phyloP scores from a whole-genome alignment of 2,797 vertebrate species.

The Phataginus tetradactyla region DNA sequence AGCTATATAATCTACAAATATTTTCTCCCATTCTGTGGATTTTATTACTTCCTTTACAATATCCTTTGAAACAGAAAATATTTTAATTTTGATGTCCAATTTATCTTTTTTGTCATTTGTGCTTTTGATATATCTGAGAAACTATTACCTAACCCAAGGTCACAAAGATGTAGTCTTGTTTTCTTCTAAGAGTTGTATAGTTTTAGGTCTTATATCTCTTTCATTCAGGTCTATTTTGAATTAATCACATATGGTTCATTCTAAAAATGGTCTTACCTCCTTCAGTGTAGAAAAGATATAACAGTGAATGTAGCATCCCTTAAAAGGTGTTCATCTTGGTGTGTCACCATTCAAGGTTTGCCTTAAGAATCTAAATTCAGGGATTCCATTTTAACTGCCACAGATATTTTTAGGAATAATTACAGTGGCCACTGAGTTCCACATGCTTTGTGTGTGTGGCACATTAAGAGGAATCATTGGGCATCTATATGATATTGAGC shows the following conservation, averaged over 20 bases:
- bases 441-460: neutral
- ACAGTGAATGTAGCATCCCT: neutral
- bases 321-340: neutral
- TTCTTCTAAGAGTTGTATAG: conserved; percentile 34
- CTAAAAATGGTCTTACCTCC: neutral
- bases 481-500: neutral
- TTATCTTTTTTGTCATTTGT: neutral
- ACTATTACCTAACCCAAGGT: neutral
- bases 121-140: conserved; percentile 4
- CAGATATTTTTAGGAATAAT: neutral
- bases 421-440: neutral
- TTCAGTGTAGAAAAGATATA: neutral
- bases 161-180: neutral
- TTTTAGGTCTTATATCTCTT: neutral
- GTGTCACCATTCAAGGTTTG: neutral
- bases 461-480: neutral
- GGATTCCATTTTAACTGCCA: neutral
- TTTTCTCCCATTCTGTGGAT: neutral
- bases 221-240: neutral
- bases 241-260: conserved; percentile 4
- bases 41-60: neutral
- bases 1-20: neutral
- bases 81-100: conserved; percentile 7
- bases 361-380: neutral
- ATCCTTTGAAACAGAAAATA: neutral